Conservation (phyloP, 1,140 invertebrate species). For the Sinella curviseta region DNA sequence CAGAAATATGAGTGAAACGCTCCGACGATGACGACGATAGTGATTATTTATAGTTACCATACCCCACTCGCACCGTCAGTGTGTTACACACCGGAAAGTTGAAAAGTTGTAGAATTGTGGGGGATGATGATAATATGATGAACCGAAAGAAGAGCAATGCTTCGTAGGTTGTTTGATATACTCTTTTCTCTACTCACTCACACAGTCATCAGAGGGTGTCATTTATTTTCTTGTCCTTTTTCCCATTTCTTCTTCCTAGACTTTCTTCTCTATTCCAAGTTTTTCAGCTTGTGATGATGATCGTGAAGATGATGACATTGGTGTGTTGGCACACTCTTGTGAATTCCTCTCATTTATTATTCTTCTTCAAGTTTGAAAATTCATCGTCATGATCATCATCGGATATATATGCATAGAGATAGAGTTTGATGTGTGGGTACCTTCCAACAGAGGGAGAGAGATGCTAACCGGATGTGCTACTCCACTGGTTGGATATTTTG, state of each 20-base stretch:
- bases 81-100: not conserved
- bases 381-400: not conserved
- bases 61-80: not conserved
- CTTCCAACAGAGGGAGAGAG: too few relatives aligned
- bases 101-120: not conserved
- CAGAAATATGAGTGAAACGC: constrained; percentile 25
- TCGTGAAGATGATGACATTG: not conserved
- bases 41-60: not conserved
- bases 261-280: not conserved
- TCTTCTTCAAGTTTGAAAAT: constrained; percentile 20
- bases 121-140: not conserved
- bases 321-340: constrained; percentile 22
- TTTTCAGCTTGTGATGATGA: too few relatives aligned
- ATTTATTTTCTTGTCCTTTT: constrained; percentile 18
- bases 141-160: not conserved
- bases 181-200: not conserved
- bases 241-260: not conserved
- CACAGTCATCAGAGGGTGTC: not conserved
- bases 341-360: constrained; percentile 23
- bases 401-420: not conserved
- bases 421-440: too few relatives aligned
- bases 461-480: not conserved
- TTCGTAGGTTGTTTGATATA: not conserved
- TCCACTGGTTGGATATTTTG: not conserved
- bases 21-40: not conserved